phyloP scores from a whole-genome alignment of 2,797 vertebrate genomes.

The Schizopygopsis malacanthus region DNA sequence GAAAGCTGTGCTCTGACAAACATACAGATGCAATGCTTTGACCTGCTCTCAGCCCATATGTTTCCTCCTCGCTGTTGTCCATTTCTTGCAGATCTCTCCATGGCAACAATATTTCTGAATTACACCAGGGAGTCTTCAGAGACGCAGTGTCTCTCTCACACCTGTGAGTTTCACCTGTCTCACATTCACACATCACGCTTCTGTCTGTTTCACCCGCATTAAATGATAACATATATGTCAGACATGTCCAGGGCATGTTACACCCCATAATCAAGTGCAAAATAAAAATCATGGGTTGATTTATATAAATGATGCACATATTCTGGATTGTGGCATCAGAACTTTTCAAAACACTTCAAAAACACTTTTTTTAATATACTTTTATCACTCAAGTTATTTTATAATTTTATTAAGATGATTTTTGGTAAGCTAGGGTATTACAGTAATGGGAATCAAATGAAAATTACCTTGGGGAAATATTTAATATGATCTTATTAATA shows the following conservation, averaged over 20 bases:
- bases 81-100: constrained; percentile 86
- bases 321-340: too few relatives aligned
- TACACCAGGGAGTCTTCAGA: constrained; percentile 87
- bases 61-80: neutral
- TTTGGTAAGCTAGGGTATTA: too few relatives aligned
- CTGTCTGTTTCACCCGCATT: neutral
- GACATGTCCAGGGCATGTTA: neutral
- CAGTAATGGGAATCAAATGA: too few relatives aligned
- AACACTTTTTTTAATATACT: too few relatives aligned
- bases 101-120: constrained; percentile 90
- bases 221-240: neutral
- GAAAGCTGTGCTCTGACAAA: neutral
- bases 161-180: constrained; percentile 81
- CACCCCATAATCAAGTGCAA: neutral
- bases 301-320: neutral
- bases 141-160: constrained; percentile 90
- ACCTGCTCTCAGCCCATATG: neutral
- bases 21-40: neutral
- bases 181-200: neutral
- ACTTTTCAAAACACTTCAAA: too few relatives aligned
- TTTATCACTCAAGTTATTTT: too few relatives aligned
- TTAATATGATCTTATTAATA: too few relatives aligned
- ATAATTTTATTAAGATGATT: too few relatives aligned
- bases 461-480: too few relatives aligned
- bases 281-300: neutral